Evolutionary conservation across 2,797 vertebrate genomes (phyloP), one percentile per base, ranked within the genome.

Genomic region (Rhinoraja longicauda): DNA sequence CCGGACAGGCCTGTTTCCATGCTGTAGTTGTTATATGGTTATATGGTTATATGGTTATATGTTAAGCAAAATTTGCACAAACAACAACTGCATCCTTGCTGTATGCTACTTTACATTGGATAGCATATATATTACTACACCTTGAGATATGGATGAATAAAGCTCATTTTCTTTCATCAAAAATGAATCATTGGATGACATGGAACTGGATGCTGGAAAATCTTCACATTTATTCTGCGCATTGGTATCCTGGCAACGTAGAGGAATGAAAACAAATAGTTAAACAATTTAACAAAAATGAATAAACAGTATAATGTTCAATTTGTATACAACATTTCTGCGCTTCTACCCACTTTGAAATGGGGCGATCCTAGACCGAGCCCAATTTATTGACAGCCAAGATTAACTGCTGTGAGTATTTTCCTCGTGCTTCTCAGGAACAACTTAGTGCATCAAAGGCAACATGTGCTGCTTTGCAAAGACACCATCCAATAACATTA

Each of bases 111-210:
- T 45, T 24, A 91, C 67, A 39, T 13, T 70, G 32, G 86, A 67
- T 39, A 67, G 24, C n/a, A 67, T 21, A 70, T 75, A 70, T 72
- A 62, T 72, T 39, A 90, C 86, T 93, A 96, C 94, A 98, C 98
- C 15, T 93, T 95, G 95, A 94, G 96, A 95, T 97, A 97, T 97
- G 64, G 97, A 96, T 0, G 97, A 97, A 93, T 98, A 99, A 94
- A 98, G 96, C 21, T 97, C 95, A 93, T 98, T 98, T 93, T 98
- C 97, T 82, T 96, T 96, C 97, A 98, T 97, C 93, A 13, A 53
- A 29, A 92, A 75, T 62, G 84, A 24, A 15, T 88, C n/a, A 9
- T 9, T 21, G 9, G n/a, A 32, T 62, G 36, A 67, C 1, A 1
- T 62, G n/a, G 2, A 19, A 64, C 59, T 36, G 59, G 84, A 17